These are phyloP conservation scores for Hyperopisus bebe DNA, from an alignment of 2,113 vertebrate genomes.

Conservation along the genomic window DNA sequence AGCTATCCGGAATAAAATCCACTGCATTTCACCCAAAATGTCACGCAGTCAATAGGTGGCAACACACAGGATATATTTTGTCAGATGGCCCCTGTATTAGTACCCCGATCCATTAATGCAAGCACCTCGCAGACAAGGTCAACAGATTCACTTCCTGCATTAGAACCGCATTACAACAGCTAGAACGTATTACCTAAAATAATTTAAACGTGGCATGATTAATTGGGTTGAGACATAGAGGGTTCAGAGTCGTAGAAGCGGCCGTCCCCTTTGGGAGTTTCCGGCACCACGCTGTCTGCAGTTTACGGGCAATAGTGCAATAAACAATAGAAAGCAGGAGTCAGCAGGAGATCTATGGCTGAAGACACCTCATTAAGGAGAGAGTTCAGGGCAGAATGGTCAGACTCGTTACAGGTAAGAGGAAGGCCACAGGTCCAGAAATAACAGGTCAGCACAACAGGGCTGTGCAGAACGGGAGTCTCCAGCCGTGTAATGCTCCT, in stretches of 20 bases:
- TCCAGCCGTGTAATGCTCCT: not conserved
- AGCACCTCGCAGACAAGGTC: not conserved
- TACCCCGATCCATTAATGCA: not conserved
- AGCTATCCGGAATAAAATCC: slow-evolving; percentile 1
- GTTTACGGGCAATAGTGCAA: not conserved
- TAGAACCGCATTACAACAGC: not conserved
- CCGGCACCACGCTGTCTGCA: not conserved
- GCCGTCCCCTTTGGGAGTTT: not conserved
- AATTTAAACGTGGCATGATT: not conserved
- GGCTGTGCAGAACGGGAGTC: not conserved
- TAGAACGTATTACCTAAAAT: not conserved
- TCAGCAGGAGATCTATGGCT: not conserved
- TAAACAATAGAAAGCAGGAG: not conserved
- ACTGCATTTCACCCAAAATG: not conserved
- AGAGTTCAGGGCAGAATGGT: not conserved
- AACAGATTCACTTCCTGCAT: not conserved
- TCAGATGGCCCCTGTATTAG: not conserved
- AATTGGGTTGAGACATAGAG: not conserved
- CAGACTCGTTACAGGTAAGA: not conserved
- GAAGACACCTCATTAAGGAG: not conserved
- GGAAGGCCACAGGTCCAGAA: not conserved
- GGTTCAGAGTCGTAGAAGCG: not conserved
- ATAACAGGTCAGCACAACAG: not conserved
- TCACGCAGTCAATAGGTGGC: not conserved
- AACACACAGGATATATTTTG: not conserved